Evolutionary conservation across 2,797 vertebrate genomes (phyloP), one percentile per base, ranked within the genome.

Genomic region (Melanotaenia maccullochi): DNA sequence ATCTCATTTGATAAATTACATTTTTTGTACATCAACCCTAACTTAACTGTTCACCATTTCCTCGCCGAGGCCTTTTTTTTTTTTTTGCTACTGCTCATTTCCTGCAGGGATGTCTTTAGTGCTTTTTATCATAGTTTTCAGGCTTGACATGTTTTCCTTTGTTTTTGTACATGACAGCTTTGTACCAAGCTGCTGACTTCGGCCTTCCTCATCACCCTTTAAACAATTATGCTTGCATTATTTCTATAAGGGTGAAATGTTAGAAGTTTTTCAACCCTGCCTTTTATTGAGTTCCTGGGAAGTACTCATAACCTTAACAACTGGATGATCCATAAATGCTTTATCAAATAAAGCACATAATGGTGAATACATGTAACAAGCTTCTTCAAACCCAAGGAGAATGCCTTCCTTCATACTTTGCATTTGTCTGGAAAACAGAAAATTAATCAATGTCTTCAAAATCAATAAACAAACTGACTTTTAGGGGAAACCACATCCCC

Each of bases 301-400:
- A 28, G 44, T 60, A 68, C 14, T 28, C 7, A 2, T 59, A 36
- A 49, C 32, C 24, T 51, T 28, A 25, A 44, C 12, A 35, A 35
- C 32, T 68, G 22, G 58, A 67, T 44, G 44, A 67, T 57, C 22
- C 32, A 58, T 32, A 24, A 67, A 12, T 14, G 3, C 51, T 52
- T 25, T 35, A 38, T 13, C 8, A 57, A 60, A 40, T 14, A 49
- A 1, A 22, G 5, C n/a, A 8, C 47, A 14, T 49, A 20, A 25
- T 25, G 16, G 1, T 32, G 44, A 44, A 67, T 32, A 36, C 14
- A 14, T 47, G 1, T 25, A 59, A 59, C n/a, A 52, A 2, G 1
- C 13, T 33, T 0, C 32, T 24, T 14, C 20, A 22, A 38, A 60
- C 52, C 16, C 5, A 24, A 30, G 22, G 8, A 60, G 49, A 12